Evolutionary conservation across 2,888 invertebrate species (phyloP), one percentile per base, ranked within the genome.

Genomic region (Homarus gammarus): DNA sequence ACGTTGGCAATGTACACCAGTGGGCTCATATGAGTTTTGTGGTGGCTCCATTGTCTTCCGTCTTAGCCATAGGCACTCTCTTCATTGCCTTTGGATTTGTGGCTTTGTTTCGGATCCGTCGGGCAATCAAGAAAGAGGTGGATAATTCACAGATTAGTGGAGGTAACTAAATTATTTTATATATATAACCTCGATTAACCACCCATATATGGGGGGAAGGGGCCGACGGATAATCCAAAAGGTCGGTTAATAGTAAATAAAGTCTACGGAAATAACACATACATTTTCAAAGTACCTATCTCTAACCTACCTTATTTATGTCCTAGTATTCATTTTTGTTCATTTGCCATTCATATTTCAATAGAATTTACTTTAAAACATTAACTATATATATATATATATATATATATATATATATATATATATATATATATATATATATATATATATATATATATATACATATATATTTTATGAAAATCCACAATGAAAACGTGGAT

Each of bases 21-120:
- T 97, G 83, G 96, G 96, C 98, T 22, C 95, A 98, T 92, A 95
- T 97, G 84, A 96, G 97, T 89, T 99, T 99, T 94, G 97, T 99
- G n/a, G 95, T 99, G 90, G 96, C 97, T 38, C 99, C 99, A 0
- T 95, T 99, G 0, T 96, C 97, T 93, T 96, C 97, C 77, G 98
- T 99, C 94, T 95, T 99, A 81, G 96, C 97, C 33, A 95, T 99
- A 89, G 99, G 99, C 64, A 97, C 97, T 12, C 95, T 97, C 90
- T 99, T 99, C 94, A 95, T 99, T 51, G 94, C 98, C 61, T 97
- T 98, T 88, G 99, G 99, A 15, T 99, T 99, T 94, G 97, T 98
- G 33, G 98, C 99, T 33, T 95, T 99, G 68, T 99, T 99, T 94
- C 96, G 98, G 92, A 99, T 99, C 93, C 96, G 99, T 92, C 98